These are phyloP conservation scores for Campoletis raptor DNA, from an alignment of 2,888 invertebrate genomes.

Conservation along the genomic window DNA sequence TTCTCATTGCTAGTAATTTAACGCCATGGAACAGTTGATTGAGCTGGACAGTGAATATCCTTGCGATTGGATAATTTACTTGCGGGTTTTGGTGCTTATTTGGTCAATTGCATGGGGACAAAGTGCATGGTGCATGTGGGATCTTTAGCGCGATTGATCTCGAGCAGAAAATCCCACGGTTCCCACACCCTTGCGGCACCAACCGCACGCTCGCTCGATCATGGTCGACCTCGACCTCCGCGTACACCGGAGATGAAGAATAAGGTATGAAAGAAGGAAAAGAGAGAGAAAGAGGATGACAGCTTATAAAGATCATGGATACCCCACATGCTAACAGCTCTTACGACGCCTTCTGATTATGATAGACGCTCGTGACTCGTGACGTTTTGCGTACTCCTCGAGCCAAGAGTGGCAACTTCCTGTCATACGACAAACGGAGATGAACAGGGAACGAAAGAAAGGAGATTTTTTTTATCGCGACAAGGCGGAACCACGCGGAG, in stretches of 20 bases:
- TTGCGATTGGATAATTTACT: constrained; percentile 13
- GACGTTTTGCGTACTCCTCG: constrained; percentile 45
- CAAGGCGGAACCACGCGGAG: constrained; percentile 36
- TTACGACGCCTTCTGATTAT: constrained; percentile 59
- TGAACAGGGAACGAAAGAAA: constrained; percentile 17
- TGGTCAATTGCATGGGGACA: constrained; percentile 1
- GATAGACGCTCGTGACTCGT: constrained; percentile 46
- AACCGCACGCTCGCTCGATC: constrained; percentile 59
- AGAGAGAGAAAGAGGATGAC: constrained; percentile 35
- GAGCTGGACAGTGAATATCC: not conserved
- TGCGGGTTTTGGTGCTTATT: constrained; percentile 23
- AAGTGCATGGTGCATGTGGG: constrained; percentile 31
- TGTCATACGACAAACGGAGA: constrained; percentile 36
- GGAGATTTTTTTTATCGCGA: constrained; percentile 26
- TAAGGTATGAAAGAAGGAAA: not conserved
- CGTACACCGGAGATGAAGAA: constrained; percentile 24
- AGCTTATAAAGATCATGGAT: constrained; percentile 30
- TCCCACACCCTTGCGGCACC: constrained; percentile 55
- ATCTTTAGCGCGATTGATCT: constrained; percentile 35
- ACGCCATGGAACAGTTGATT: not conserved
- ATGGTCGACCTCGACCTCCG: constrained; percentile 60
- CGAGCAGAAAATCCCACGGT: constrained; percentile 60
- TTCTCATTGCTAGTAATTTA: not conserved
- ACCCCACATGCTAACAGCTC: constrained; percentile 39
- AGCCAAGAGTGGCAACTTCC: constrained; percentile 58